phyloP scores from a whole-genome alignment of 1,140 invertebrate genomes.

The Nymphalis io region DNA sequence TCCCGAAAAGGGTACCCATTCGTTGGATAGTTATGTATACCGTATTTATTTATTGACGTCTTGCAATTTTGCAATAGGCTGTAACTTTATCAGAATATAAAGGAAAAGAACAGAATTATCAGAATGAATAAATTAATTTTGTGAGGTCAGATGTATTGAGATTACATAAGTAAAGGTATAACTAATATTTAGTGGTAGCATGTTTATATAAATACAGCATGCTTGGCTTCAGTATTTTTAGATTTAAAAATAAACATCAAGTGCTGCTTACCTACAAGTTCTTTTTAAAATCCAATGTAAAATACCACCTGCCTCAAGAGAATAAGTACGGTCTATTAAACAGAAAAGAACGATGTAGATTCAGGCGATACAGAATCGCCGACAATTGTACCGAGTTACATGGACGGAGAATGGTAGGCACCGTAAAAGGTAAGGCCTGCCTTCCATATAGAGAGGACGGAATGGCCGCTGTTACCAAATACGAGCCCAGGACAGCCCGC shows the following conservation, averaged over 20 bases:
- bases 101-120: no score
- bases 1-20: no score
- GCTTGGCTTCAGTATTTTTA: not conserved
- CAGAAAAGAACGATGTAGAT: constrained; percentile 39
- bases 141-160: no score
- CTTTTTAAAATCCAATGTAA: not conserved
- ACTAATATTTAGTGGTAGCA: no score
- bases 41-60: no score
- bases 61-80: no score
- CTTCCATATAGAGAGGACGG: constrained; percentile 48
- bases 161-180: no score
- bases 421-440: constrained; percentile 48
- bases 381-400: constrained; percentile 52
- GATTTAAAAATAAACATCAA: not conserved
- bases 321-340: constrained; percentile 34
- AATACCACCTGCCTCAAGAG: constrained; percentile 14
- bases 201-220: not conserved
- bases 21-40: no score
- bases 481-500: constrained; percentile 37
- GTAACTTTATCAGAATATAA: no score
- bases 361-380: constrained; percentile 41
- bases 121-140: no score
- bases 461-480: constrained; percentile 56
- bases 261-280: not conserved
- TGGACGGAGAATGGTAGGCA: constrained; percentile 22